Base-by-base conservation (phyloP, 2,888 invertebrate genomes). In the Plagodis pulveraria region DNA sequence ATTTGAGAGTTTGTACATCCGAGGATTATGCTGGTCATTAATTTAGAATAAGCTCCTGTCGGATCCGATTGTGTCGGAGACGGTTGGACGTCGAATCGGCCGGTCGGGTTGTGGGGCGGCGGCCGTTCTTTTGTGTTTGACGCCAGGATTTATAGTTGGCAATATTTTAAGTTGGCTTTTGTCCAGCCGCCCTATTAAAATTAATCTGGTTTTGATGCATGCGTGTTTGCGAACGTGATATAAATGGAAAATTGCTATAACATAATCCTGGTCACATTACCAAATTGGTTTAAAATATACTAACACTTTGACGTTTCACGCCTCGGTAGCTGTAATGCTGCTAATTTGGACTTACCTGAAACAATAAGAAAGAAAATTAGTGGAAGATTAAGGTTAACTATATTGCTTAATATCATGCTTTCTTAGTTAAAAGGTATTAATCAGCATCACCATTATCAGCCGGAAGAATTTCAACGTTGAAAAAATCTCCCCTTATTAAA, bases 21-120 rank as follows among this genome's bases (percentile, higher is more conserved):
- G 56, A 63, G 75, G 71, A 74, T 75, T 72, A 73, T 61, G 67
- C 48, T 41, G 67, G 69, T 71, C 74, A 71, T 74, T 74, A 72
- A 76, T 74, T 74, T 72, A 66, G 67, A 66, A 60, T 70, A 73
- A 73, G 73, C 73, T 66, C 63, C 66, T 62, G 63, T 66, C 51
- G 64, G 61, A 66, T 72, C 67, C 71, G 76, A 72, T 71, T 72
- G 70, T 67, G 66, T 56, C 10, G 40, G 43, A 58, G 52, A 43
- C 49, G 62, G 60, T 57, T 35, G 53, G 40, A 40, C 40, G 10
- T 9, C 9, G 40, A 40, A 10, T 40, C 48, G 50, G 51, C 47
- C 43, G 43, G 42, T 36, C 10, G 40, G 50, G 22, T 56, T 52
- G 60, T 45, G 45, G 57, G 54, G 9, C 50, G 47, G 45, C 38